A percentile compares a stretch with the other conserved stretches of the same genome.
Evolutionary conservation across 1,140 invertebrate species (phyloP).

Genomic region (Conopomorpha cramerella): DNA sequence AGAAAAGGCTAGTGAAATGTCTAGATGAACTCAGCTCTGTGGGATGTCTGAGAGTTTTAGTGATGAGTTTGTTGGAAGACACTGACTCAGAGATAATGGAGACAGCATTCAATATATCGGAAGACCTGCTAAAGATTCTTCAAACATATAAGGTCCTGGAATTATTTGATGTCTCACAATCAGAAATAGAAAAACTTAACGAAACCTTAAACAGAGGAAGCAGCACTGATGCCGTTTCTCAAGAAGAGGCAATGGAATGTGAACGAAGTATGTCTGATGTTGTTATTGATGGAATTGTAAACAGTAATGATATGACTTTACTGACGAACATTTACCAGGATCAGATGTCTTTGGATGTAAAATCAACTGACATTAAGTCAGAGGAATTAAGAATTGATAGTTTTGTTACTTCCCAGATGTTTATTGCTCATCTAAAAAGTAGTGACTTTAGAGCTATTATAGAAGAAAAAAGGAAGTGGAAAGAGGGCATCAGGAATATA

Average conservation of each 20-base stretch:
- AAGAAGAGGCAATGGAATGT: constrained; percentile 9
- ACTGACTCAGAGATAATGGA: constrained; percentile 73
- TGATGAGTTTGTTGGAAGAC: constrained; percentile 69
- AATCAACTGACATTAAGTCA: constrained; percentile 13
- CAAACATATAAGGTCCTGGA: constrained; percentile 62
- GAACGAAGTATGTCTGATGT: constrained; percentile 19
- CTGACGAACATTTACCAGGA: constrained; percentile 38
- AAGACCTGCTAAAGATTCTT: constrained; percentile 62
- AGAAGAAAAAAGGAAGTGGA: constrained; percentile 41
- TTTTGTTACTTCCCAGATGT: constrained; percentile 31
- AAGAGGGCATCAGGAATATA: constrained; percentile 36
- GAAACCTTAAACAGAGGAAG: constrained; percentile 21
- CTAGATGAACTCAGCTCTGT: constrained; percentile 67
- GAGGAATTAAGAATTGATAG: constrained; percentile 26
- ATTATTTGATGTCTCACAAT: too few species aligned
- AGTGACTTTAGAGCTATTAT: constrained; percentile 35
- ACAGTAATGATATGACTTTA: constrained; percentile 36
- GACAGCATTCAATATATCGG: constrained; percentile 61
- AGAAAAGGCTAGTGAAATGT: constrained; percentile 67
- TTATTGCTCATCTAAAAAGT: constrained; percentile 22
- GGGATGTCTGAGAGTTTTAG: constrained; percentile 70
- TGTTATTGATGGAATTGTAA: constrained; percentile 44
- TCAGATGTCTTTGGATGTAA: constrained; percentile 20
- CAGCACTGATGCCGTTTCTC: constrained; percentile 16
- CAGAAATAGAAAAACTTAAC: constrained; percentile 28